Conservation (phyloP, 2,113 vertebrate species). For the Columbina picui region DNA sequence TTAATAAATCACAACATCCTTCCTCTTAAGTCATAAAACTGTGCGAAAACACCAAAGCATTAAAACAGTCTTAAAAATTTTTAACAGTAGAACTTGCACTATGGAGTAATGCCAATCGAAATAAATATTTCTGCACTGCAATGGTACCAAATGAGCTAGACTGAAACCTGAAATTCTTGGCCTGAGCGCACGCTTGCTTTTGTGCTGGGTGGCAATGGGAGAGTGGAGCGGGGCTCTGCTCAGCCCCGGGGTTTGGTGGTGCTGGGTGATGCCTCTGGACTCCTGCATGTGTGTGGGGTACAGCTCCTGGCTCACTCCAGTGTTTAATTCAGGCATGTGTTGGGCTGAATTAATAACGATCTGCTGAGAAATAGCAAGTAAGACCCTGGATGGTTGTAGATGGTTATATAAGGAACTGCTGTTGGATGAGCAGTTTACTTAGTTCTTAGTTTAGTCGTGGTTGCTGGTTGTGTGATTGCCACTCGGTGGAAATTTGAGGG, state of each 20-base stretch:
- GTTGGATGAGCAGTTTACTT: neutral
- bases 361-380: neutral
- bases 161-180: neutral
- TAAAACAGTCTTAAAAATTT: neutral
- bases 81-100: neutral
- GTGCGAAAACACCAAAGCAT: neutral
- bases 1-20: neutral
- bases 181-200: neutral
- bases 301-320: neutral
- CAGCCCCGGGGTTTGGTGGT: neutral
- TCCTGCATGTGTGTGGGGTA: neutral
- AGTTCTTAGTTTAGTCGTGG: neutral
- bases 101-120: neutral
- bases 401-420: neutral
- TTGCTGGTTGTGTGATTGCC: neutral
- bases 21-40: neutral
- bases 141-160: neutral
- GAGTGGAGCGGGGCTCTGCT: neutral
- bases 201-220: neutral
- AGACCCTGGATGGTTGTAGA: neutral
- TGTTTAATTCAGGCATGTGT: neutral
- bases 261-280: neutral
- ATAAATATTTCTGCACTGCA: neutral
- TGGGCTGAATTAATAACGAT: conserved; percentile 36
- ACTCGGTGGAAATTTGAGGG: neutral